Evolutionary conservation across 2,113 vertebrate genomes (phyloP).

Genomic region (Pimephales promelas): DNA sequence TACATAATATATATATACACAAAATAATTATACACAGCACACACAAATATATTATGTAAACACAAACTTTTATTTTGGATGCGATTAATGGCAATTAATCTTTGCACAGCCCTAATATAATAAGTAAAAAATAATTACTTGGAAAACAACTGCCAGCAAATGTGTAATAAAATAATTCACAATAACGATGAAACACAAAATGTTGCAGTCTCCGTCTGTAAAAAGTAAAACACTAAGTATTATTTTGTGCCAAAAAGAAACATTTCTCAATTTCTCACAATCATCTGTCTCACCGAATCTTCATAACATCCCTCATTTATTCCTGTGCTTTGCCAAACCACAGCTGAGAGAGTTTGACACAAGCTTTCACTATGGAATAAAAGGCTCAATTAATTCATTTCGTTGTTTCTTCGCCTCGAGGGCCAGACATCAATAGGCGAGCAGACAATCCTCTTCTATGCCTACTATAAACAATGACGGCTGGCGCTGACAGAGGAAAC

Average conservation of each 20-base stretch:
- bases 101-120: too few species aligned
- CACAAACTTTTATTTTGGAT: too few species aligned
- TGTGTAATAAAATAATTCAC: background rate
- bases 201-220: background rate
- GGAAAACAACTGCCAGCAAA: background rate
- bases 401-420: constrained; percentile 56
- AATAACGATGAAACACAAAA: background rate
- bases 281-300: constrained; percentile 37
- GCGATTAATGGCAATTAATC: too few species aligned
- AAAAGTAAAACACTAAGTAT: background rate
- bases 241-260: background rate
- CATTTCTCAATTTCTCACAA: constrained; percentile 27
- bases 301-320: constrained; percentile 36
- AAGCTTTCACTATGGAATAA: constrained; percentile 64
- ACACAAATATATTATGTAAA: too few species aligned
- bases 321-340: constrained; percentile 58
- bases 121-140: background rate
- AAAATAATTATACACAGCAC: too few species aligned
- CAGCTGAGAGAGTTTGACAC: constrained; percentile 58
- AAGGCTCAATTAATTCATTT: constrained; percentile 70
- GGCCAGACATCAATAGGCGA: constrained; percentile 57
- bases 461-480: constrained; percentile 56
- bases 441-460: constrained; percentile 49
- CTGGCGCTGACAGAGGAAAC: constrained; percentile 54
- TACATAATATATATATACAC: too few species aligned